Evolutionary conservation across 2,797 vertebrate species (phyloP).

Genomic region (Vultur gryphus): DNA sequence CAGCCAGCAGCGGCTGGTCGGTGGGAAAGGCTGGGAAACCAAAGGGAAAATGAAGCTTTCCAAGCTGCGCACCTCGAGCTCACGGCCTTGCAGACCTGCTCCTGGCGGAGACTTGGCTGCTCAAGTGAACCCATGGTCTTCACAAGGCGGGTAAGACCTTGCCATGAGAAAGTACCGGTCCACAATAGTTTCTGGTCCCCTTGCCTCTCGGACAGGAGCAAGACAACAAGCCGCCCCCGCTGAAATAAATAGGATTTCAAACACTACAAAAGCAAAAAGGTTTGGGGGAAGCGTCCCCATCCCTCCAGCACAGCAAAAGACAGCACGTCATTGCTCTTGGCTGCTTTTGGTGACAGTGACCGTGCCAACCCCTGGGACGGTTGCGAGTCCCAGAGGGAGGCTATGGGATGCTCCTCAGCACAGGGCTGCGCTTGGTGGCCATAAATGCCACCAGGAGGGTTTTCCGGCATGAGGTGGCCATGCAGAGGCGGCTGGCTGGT

Average conservation of each 20-base stretch:
- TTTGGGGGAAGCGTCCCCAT: background rate
- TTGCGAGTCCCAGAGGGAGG: background rate
- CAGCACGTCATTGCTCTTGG: background rate
- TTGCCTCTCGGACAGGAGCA: background rate
- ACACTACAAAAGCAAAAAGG: background rate
- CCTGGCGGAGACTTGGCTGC: background rate
- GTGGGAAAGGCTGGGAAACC: background rate
- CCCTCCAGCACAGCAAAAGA: background rate
- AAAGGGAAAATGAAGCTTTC: background rate
- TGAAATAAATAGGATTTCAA: background rate
- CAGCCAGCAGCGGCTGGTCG: rapidly evolving
- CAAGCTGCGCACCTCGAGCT: background rate
- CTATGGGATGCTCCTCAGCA: background rate
- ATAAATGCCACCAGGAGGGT: background rate
- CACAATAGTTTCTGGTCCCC: background rate
- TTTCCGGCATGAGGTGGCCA: background rate
- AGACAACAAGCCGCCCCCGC: background rate
- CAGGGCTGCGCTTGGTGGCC: background rate
- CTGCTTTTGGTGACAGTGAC: background rate
- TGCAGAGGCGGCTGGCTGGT: background rate
- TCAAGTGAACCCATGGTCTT: background rate
- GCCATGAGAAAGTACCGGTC: background rate
- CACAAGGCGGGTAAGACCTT: background rate
- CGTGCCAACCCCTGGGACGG: background rate
- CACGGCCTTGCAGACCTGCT: background rate